Base-by-base conservation (phyloP, 2,888 invertebrate genomes). In the Meteorus colon region DNA sequence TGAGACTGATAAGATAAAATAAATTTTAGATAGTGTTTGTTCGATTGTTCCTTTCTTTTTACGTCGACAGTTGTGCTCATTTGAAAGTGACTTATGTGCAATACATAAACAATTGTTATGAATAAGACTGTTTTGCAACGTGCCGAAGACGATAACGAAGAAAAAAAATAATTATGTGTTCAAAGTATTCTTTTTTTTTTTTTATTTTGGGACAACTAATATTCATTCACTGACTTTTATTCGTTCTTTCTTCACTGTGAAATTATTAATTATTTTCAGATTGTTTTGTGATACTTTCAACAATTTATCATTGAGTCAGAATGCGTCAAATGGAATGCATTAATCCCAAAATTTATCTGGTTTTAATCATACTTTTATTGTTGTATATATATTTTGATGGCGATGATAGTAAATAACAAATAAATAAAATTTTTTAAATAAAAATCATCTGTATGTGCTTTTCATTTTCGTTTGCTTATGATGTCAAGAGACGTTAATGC, bases 391-490 rank as follows among this genome's bases (percentile, higher is more conserved):
- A 41, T 66, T 24, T 66, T 45, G 41, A 37, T 66, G 66, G 37
- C 41, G 41, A 27, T 24, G 37, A 63, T 63, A 66, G 66, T 19
- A 55, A 55, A 55, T 55, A 55, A 55, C 66, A 66, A 66, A 66
- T 66, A 66, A 66, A 66, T 66, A 66, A 34, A 72, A 66, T 62
- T 55, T 48, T 65, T 62, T 45, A 77, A 71, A 62, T 67, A 34
- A 37, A 45, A 48, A 14, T 67, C 27, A 19, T 41, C 24, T 31
- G 68, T 74, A 59, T 55, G 48, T 66, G 62, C 69, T 68, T 71
- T 67, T 63, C 34, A 76, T 77, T 78, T 82, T 69, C 74, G 55
- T 78, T 83, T 83, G 81, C 81, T 82, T 80, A 79, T 80, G 79
- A 79, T 77, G 70, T 73, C 37, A 70, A 79, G 27, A 48, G 45